Conservation (phyloP, 2,797 vertebrate genomes). For the Heteromormyrus szaboi region DNA sequence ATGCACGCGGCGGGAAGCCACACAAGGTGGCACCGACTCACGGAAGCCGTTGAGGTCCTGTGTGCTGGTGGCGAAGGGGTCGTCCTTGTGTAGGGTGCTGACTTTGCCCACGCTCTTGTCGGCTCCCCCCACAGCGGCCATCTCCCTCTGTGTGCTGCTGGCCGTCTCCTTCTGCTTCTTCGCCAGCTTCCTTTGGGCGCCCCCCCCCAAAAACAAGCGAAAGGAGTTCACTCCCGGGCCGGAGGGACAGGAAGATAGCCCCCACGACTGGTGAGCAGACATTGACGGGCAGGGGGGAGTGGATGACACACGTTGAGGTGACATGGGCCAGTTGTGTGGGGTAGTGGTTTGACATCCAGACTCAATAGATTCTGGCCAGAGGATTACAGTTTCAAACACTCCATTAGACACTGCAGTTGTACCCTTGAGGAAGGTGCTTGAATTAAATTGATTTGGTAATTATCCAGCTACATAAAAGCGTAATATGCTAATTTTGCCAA, state of each 20-base stretch:
- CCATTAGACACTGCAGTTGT: background rate
- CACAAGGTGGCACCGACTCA: constrained; percentile 54
- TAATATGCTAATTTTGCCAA: constrained; percentile 10
- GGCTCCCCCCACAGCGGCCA: constrained; percentile 79
- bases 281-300: background rate
- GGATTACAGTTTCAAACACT: background rate
- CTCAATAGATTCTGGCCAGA: background rate
- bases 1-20: background rate
- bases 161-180: constrained; percentile 98
- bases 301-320: background rate
- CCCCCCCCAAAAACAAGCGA: constrained; percentile 30
- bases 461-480: constrained; percentile 1
- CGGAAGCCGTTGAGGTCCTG: constrained; percentile 94
- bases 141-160: constrained; percentile 89
- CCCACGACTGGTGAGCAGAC: background rate
- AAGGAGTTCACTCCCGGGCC: constrained; percentile 1
- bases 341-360: constrained; percentile 9
- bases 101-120: constrained; percentile 87
- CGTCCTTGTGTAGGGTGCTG: constrained; percentile 82
- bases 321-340: background rate
- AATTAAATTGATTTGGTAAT: constrained; percentile 5
- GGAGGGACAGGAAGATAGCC: background rate
- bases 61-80: constrained; percentile 88
- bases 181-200: constrained; percentile 79
- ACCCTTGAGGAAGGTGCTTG: background rate